Conservation (phyloP, 2,797 vertebrate species). For the Cyprinodon diabolis region DNA sequence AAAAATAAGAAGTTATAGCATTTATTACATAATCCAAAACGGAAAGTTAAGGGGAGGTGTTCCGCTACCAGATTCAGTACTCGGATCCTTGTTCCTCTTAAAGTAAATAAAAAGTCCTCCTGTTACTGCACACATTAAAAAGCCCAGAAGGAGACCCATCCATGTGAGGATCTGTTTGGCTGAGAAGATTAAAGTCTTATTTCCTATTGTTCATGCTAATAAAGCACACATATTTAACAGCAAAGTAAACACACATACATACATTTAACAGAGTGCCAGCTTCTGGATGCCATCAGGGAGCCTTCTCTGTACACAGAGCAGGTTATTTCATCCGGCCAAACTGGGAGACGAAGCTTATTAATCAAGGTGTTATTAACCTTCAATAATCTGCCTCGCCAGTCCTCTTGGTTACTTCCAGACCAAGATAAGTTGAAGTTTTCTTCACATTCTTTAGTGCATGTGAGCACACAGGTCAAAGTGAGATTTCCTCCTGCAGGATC, state of each 20-base stretch:
- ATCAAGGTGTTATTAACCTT: conserved; percentile 31
- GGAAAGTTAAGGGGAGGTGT: not conserved
- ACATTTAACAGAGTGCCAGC: conserved; percentile 36
- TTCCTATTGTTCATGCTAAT: not conserved
- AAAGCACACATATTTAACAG: not conserved
- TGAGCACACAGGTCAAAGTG: conserved; percentile 64
- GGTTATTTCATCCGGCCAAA: conserved; percentile 13
- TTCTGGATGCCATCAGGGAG: conserved; percentile 42
- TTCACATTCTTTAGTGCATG: conserved; percentile 56
- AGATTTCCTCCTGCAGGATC: conserved; percentile 31
- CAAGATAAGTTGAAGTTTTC: conserved; percentile 59
- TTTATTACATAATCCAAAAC: not conserved
- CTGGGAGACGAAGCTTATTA: conserved; percentile 43
- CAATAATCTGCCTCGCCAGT: conserved; percentile 16
- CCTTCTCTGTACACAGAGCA: conserved; percentile 63
- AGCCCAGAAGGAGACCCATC: conserved; percentile 36
- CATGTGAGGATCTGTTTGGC: conserved; percentile 39
- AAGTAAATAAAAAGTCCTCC: conserved; percentile 38
- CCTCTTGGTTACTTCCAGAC: conserved; percentile 19
- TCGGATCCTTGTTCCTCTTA: conserved; percentile 52
- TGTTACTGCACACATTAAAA: conserved; percentile 33
- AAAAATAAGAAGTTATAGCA: not conserved
- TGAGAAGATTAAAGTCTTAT: conserved; percentile 14
- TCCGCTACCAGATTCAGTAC: conserved; percentile 24
- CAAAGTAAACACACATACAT: conserved; percentile 23